A percentile compares a stretch with the other conserved stretches of the same genome.
These are phyloP conservation scores for Rhabdornis inornatus DNA, from an alignment of 2,113 vertebrate genomes.

Conservation along the genomic window DNA sequence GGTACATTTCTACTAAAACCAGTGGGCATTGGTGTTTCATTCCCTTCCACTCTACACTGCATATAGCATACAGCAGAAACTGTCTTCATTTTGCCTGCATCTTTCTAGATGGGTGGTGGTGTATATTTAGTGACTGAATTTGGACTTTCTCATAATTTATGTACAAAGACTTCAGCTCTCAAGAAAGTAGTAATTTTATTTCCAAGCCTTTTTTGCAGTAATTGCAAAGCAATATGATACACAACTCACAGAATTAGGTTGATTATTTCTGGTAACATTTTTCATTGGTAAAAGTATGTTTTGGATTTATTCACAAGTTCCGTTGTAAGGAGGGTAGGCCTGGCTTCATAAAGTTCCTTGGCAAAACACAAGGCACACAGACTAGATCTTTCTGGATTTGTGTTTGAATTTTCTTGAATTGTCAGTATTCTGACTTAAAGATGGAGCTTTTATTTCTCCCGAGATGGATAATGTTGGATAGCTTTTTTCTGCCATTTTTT, in stretches of 20 bases:
- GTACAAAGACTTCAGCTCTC: background rate
- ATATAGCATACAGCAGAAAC: background rate
- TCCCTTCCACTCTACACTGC: background rate
- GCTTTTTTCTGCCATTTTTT: background rate
- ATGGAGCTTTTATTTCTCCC: accelerated
- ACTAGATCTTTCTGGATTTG: background rate
- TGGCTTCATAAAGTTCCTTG: background rate
- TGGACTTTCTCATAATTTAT: background rate
- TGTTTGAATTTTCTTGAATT: background rate
- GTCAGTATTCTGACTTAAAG: background rate
- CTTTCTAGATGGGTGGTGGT: background rate
- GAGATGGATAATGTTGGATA: background rate
- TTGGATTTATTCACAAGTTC: background rate
- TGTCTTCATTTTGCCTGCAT: background rate
- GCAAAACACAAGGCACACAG: background rate
- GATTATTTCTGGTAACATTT: background rate
- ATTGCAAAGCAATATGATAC: background rate
- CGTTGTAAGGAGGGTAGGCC: background rate
- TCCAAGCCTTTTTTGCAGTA: background rate
- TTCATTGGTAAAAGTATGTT: background rate
- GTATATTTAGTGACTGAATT: background rate
- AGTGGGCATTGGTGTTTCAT: background rate
- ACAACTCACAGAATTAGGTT: background rate
- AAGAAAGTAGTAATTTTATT: background rate
- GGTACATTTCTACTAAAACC: background rate